Evolutionary conservation across 2,888 invertebrate species (phyloP), one percentile per base, ranked within the genome.

Genomic region (Meloe dianella): DNA sequence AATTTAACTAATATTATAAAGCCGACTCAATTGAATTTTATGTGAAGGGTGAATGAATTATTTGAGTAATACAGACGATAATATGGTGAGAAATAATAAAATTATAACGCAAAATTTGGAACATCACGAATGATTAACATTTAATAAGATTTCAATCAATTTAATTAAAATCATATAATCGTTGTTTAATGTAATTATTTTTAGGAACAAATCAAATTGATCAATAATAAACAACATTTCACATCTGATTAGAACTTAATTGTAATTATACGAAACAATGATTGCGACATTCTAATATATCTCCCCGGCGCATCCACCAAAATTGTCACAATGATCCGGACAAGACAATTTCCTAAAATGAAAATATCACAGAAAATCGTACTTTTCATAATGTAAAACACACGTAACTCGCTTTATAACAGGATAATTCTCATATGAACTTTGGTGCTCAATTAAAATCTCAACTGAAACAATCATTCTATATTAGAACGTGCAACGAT

Each of bases 271-370:
- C n/a, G n/a, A n/a, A n/a, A n/a, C 32, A 10, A 32, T 32, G 8
- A 5, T 9, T 9, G 10, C 1, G 9, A 32, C n/a, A n/a, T n/a
- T 41, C 17, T 7, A 41, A 41, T 2, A 41, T 41, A 32, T 59
- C 20, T n/a, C 0, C 59, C 58, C 59, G 59, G 35, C 59, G 59
- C 59, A 20, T 59, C 59, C 59, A 38, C 59, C 59, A 59, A 24
- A 35, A 35, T 17, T n/a, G 7, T n/a, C 58, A 58, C 35, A 35
- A 35, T 4, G 2, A 3, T n/a, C 27, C 29, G 3, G n/a, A n/a
- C n/a, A n/a, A n/a, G n/a, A n/a, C n/a, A n/a, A n/a, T n/a, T n/a
- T n/a, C n/a, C n/a, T n/a, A n/a, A n/a, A n/a, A n/a, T n/a, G n/a
- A n/a, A n/a, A n/a, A n/a, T n/a, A n/a, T n/a, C n/a, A n/a, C n/a